Evolutionary conservation across 1,140 invertebrate genomes (phyloP).

Genomic region (Drosophila arawakana): DNA sequence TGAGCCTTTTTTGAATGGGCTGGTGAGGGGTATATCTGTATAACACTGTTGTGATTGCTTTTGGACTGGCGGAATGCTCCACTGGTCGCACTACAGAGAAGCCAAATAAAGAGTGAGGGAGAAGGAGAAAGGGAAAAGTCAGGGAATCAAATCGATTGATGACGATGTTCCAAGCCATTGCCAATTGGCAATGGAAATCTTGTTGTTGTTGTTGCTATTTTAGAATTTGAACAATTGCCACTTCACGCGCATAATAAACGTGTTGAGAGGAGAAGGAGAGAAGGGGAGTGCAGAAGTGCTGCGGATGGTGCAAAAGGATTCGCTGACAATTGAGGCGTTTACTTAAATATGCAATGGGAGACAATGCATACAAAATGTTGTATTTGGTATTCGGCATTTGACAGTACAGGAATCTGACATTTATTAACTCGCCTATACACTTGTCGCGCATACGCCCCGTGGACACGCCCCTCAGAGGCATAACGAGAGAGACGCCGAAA

Average conservation of each 20-base stretch:
- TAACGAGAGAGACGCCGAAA: not conserved
- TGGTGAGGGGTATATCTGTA: slow-evolving; percentile 17
- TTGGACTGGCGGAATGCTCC: slow-evolving; percentile 6
- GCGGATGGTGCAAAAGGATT: slow-evolving; percentile 40
- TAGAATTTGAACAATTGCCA: slow-evolving; percentile 65
- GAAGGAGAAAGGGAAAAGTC: not conserved
- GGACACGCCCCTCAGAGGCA: slow-evolving; percentile 38
- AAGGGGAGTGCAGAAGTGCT: not conserved
- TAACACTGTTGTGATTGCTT: slow-evolving; percentile 63
- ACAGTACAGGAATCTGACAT: slow-evolving; percentile 51
- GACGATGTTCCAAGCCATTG: slow-evolving; percentile 52
- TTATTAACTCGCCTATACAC: slow-evolving; percentile 75
- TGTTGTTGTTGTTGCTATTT: slow-evolving; percentile 25
- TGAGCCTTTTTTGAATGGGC: slow-evolving; percentile 39
- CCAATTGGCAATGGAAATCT: slow-evolving; percentile 27
- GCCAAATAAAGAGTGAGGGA: not conserved
- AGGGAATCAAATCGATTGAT: slow-evolving; percentile 61
- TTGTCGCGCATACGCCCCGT: slow-evolving; percentile 58
- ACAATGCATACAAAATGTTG: slow-evolving; percentile 24
- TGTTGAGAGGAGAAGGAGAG: not conserved
- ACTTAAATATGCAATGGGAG: slow-evolving; percentile 56
- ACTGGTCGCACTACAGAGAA: not conserved
- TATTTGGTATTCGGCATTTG: slow-evolving; percentile 17
- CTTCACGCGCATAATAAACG: slow-evolving; percentile 38
- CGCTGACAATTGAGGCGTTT: slow-evolving; percentile 40